Percentiles rank a stretch among this genome's conserved stretches.
phyloP scores from a whole-genome alignment of 2,113 vertebrate genomes.

The Anhinga anhinga region DNA sequence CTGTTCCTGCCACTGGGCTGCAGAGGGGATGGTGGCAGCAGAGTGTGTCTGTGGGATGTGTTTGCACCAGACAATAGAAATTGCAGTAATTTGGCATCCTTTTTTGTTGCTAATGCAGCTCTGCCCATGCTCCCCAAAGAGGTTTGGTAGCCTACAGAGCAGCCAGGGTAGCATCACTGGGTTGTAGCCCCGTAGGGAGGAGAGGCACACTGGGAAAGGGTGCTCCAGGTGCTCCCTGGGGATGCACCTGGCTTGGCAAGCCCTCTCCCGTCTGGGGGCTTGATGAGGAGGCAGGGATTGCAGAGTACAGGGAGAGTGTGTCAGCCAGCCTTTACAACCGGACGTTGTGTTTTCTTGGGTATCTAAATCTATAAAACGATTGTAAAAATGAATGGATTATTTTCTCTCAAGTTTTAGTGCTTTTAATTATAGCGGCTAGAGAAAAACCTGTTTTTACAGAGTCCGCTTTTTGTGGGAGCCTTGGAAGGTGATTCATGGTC shows the following conservation, averaged over 20 bases:
- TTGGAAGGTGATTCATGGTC: neutral
- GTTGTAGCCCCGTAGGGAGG: fast-evolving
- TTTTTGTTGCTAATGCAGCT: neutral
- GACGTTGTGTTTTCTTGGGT: neutral
- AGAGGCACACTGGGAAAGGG: neutral
- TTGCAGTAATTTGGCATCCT: neutral
- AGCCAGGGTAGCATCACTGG: neutral
- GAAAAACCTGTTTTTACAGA: neutral
- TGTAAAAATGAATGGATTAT: neutral
- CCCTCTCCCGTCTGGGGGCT: fast-evolving
- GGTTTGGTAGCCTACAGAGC: neutral
- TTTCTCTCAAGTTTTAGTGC: neutral
- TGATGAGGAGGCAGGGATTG: neutral
- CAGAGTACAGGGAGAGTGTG: neutral
- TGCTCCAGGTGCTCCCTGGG: neutral
- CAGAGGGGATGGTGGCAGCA: neutral
- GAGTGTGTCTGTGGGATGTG: neutral
- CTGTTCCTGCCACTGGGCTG: neutral
- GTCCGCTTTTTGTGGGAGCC: neutral
- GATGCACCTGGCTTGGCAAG: neutral
- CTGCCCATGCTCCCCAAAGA: neutral
- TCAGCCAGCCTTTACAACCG: neutral
- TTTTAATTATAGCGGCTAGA: neutral
- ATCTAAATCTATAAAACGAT: neutral
- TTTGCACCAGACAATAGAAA: neutral